Evolutionary conservation across 2,113 vertebrate genomes (phyloP).

Genomic region (Tragelaphus strepsiceros): DNA sequence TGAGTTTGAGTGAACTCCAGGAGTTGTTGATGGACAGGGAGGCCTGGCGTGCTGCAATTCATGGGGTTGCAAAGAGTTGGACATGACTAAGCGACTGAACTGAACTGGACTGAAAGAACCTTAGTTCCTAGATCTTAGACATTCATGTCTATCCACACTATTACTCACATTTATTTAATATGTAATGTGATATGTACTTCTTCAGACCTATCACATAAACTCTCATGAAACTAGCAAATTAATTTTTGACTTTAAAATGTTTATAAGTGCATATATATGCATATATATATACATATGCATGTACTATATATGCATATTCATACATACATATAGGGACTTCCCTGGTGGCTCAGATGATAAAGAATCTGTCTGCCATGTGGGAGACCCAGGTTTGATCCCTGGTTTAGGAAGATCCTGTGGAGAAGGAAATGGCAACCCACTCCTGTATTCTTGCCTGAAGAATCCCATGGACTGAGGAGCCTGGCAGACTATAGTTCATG

Average conservation of each 20-base stretch:
- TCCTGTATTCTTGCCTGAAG: not conserved
- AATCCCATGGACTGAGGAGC: not conserved
- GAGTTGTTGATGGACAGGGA: too few relatives aligned
- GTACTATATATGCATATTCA: not conserved
- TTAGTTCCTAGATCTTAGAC: not conserved
- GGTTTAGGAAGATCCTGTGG: not conserved
- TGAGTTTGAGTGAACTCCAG: too few relatives aligned
- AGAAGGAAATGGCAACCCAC: not conserved
- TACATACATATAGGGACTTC: not conserved
- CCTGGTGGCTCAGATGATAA: not conserved
- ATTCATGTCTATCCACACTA: not conserved
- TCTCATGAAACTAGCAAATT: not conserved
- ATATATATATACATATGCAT: accelerated
- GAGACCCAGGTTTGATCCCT: not conserved
- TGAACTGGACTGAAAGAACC: too few relatives aligned
- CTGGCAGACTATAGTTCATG: not conserved
- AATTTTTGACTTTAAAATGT: not conserved
- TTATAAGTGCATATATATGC: accelerated
- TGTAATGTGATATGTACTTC: not conserved
- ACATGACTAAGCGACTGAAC: too few relatives aligned
- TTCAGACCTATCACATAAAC: not conserved
- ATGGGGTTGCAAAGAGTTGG: too few relatives aligned
- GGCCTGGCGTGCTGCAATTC: too few relatives aligned
- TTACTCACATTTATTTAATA: not conserved
- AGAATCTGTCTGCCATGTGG: not conserved